Base-by-base conservation (phyloP, 1,140 invertebrate genomes). In the Antheraea mylitta region DNA sequence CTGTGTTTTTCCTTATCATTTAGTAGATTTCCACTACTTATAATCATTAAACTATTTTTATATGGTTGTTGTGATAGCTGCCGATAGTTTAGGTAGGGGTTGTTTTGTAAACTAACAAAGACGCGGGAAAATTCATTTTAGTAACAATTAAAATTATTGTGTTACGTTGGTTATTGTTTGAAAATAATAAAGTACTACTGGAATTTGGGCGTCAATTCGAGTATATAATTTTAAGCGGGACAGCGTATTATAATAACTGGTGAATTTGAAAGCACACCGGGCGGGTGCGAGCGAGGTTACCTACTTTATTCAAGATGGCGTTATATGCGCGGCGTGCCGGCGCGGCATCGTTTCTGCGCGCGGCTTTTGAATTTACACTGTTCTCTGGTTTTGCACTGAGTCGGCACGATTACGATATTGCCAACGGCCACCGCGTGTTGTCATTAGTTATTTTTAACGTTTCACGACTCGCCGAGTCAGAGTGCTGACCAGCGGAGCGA, bases 371-470 rank as follows among this genome's bases (percentile, higher is more conserved):
- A 92, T 76, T 86, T 73, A 75, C 79, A 79, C 76, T 82, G 79
- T 77, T 78, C 78, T 78, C 70, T 77, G 78, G 81, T 87, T 87
- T 89, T 88, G 86, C 89, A 91, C 81, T 82, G 72, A 65, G 73
- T 73, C 69, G 67, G 71, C 67, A 72, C 74, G 80, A 79, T 87
- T 89, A 87, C 83, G 83, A 89, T 91, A 90, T 88, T 80, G 79
- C 69, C 65, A 62, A 63, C 79, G 79, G 80, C 18, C 22, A 8
- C 77, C 78, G 83, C 75, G 71, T 88, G 87, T 90, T 90, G 87
- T 91, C 89, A 91, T 86, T 89, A 87, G 85, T 90, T 91, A 91
- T 90, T 90, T 90, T 89, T 91, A 90, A 88, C 86, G 81, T 77
- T 83, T 82, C 68, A 72, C 66, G 71, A 64, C 42, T 72, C 18